Conservation (phyloP, 1,140 invertebrate genomes). For the Megalonaias nervosa region DNA sequence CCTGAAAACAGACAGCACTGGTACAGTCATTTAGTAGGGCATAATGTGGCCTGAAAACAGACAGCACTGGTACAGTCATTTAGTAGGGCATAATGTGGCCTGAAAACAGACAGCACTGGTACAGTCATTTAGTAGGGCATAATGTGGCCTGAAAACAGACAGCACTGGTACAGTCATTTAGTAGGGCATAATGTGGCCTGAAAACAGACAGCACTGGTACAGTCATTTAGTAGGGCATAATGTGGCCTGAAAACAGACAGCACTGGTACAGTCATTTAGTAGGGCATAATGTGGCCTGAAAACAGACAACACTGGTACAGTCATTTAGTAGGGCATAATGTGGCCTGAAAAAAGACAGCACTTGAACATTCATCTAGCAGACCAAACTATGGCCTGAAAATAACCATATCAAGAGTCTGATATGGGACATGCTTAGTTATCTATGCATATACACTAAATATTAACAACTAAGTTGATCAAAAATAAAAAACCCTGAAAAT, state of each 20-base stretch:
- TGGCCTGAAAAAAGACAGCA: constrained; percentile 75
- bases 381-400: constrained; percentile 75
- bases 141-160: constrained; percentile 74
- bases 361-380: constrained; percentile 71
- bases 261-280: constrained; percentile 71
- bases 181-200: constrained; percentile 75
- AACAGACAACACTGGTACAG: constrained; percentile 68
- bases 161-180: constrained; percentile 72
- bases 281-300: constrained; percentile 75
- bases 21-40: constrained; percentile 71
- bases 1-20: constrained; percentile 74
- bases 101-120: constrained; percentile 72
- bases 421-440: too few species aligned
- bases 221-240: constrained; percentile 71
- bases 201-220: constrained; percentile 68
- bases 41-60: constrained; percentile 74
- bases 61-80: constrained; percentile 72
- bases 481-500: too few species aligned
- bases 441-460: too few species aligned
- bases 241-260: constrained; percentile 74
- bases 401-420: too few species aligned
- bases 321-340: constrained; percentile 71
- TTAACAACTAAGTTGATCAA: too few species aligned
- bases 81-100: constrained; percentile 72
- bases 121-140: constrained; percentile 70